A percentile compares a stretch with the other conserved stretches of the same genome.
Conservation (phyloP, 2,888 invertebrate genomes). For the Lithosia quadra region DNA sequence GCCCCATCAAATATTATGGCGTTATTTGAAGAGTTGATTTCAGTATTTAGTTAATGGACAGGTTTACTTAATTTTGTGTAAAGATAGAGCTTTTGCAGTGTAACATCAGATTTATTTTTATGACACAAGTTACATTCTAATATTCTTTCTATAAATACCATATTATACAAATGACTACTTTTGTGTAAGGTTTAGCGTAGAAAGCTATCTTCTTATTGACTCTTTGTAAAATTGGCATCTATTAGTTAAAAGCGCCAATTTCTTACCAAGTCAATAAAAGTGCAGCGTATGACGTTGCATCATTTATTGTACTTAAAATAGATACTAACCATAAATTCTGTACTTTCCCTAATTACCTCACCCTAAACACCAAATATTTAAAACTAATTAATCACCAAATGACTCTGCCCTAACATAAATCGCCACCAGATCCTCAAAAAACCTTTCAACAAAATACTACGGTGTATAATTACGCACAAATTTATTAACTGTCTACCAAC, state of each 20-base stretch:
- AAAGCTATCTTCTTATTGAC: background rate
- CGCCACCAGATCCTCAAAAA: conserved; percentile 71
- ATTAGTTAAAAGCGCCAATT: background rate
- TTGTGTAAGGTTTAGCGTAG: background rate
- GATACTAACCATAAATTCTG: background rate
- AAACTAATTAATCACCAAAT: conserved; percentile 49
- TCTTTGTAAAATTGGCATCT: background rate
- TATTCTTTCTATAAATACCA: background rate
- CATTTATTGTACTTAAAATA: background rate
- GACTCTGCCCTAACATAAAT: conserved; percentile 69
- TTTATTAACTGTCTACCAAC: conserved; percentile 76
- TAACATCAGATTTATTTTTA: background rate
- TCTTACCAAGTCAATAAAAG: too few relatives aligned
- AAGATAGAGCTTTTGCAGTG: background rate
- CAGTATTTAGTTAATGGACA: conserved; percentile 15
- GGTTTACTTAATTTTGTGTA: conserved; percentile 17
- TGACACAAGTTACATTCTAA: background rate
- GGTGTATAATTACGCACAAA: conserved; percentile 79
- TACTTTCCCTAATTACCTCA: conserved; percentile 35
- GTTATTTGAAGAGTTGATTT: conserved; percentile 24
- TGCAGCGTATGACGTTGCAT: background rate
- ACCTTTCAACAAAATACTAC: conserved; percentile 81
- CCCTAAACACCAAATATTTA: conserved; percentile 42
- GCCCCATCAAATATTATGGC: conserved; percentile 44
- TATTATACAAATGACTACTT: background rate